Evolutionary conservation across 1,140 invertebrate genomes (phyloP).

Genomic region (Drosophila punjabiensis): DNA sequence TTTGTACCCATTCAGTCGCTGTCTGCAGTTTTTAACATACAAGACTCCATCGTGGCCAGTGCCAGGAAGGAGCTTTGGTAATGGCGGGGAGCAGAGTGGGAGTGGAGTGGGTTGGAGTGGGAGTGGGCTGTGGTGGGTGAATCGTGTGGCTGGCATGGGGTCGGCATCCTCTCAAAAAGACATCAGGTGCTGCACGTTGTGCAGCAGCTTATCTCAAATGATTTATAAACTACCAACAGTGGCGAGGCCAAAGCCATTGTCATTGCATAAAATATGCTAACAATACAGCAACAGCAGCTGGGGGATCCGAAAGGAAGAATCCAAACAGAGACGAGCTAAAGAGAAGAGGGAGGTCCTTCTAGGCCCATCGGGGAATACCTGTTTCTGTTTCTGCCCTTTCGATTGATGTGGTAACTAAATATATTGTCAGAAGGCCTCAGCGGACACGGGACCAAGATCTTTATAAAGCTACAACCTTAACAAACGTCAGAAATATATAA

Average conservation of each 20-base stretch:
- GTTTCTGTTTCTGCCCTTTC: conserved; percentile 4
- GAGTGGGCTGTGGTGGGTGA: conserved; percentile 12
- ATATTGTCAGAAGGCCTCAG: background rate
- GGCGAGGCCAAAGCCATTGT: conserved; percentile 85
- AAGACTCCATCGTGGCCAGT: conserved; percentile 45
- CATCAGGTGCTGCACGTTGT: conserved; percentile 85
- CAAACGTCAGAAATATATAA: too few species aligned
- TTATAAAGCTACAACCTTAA: background rate
- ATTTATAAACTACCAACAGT: conserved; percentile 85
- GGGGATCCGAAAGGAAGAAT: conserved; percentile 14
- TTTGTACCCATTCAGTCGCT: conserved; percentile 78
- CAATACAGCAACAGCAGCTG: conserved; percentile 42
- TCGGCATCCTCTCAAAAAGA: conserved; percentile 79
- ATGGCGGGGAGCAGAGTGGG: background rate
- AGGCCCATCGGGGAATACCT: background rate
- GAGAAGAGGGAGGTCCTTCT: conserved; percentile 4
- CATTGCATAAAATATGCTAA: conserved; percentile 85
- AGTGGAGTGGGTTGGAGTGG: background rate
- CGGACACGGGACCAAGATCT: too few species aligned
- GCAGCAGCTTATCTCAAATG: conserved; percentile 85
- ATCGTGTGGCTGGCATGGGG: conserved; percentile 29
- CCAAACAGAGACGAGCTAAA: conserved; percentile 29
- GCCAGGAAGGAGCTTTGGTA: conserved; percentile 11
- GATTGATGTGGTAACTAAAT: conserved; percentile 6
- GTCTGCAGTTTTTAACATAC: conserved; percentile 77